These are phyloP conservation scores for Spicauda simplicius DNA, from an alignment of 2,888 invertebrate species.

Conservation along the genomic window DNA sequence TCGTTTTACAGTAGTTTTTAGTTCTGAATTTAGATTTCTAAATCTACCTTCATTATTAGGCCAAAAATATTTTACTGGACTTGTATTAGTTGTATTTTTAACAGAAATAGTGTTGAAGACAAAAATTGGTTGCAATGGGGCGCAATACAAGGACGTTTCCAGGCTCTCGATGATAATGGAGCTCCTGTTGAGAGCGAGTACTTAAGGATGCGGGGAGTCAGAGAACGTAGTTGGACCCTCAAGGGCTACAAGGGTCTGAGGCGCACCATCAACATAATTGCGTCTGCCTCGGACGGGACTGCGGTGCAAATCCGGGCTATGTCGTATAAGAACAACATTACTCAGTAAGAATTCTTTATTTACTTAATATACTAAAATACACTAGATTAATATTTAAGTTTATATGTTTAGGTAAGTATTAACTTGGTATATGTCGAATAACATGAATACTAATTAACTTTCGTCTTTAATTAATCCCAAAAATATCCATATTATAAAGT, in stretches of 20 bases:
- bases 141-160: conserved; percentile 83
- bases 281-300: conserved; percentile 81
- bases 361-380: not conserved
- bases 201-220: conserved; percentile 80
- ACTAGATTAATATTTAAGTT: too few relatives aligned
- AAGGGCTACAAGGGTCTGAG: conserved; percentile 55
- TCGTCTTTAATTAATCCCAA: too few relatives aligned
- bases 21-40: too few relatives aligned
- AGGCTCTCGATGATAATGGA: conserved; percentile 68
- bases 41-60: too few relatives aligned
- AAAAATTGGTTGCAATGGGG: conserved; percentile 87
- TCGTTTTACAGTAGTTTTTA: too few relatives aligned
- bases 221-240: conserved; percentile 74
- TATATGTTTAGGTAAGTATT: too few relatives aligned
- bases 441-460: not conserved
- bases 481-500: too few relatives aligned
- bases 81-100: not conserved
- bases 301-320: conserved; percentile 81
- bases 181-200: conserved; percentile 57
- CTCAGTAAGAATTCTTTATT: conserved; percentile 86
- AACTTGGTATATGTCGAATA: not conserved
- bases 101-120: conserved; percentile 66
- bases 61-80: not conserved
- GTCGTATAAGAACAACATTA: conserved; percentile 76
- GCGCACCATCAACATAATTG: conserved; percentile 64